Conservation (phyloP, 2,888 invertebrate species). For the Dryocosmus kuriphilus region DNA sequence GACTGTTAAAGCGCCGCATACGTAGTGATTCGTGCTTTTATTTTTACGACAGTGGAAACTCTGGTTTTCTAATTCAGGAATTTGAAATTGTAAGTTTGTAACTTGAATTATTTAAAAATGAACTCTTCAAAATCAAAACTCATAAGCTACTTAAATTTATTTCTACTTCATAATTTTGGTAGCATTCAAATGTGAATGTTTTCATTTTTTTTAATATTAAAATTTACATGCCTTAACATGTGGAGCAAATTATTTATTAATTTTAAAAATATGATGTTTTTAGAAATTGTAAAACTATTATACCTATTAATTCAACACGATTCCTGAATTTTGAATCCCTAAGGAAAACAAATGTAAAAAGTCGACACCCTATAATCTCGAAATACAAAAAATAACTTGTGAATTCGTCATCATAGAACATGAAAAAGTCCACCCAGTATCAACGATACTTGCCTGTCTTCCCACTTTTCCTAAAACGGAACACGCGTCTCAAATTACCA, state of each 20-base stretch:
- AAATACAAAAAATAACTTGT: background rate
- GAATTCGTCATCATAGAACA: background rate
- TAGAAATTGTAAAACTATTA: no score
- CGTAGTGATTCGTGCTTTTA: background rate
- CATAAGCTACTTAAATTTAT: background rate
- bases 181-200: background rate
- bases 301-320: no score
- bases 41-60: background rate
- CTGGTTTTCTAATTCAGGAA: background rate
- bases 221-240: no score
- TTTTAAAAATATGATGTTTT: no score
- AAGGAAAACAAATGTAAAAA: background rate
- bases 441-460: conserved; percentile 36
- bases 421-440: conserved; percentile 22
- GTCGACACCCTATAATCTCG: background rate
- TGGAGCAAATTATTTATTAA: no score
- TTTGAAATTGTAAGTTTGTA: background rate
- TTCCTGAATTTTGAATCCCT: no score
- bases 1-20: conserved; percentile 32
- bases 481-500: background rate
- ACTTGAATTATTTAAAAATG: background rate
- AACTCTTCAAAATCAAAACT: background rate
- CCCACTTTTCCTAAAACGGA: conserved; percentile 22
- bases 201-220: no score
- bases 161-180: background rate